Evolutionary conservation across 2,113 vertebrate genomes (phyloP).

Genomic region (Theristicus caerulescens): DNA sequence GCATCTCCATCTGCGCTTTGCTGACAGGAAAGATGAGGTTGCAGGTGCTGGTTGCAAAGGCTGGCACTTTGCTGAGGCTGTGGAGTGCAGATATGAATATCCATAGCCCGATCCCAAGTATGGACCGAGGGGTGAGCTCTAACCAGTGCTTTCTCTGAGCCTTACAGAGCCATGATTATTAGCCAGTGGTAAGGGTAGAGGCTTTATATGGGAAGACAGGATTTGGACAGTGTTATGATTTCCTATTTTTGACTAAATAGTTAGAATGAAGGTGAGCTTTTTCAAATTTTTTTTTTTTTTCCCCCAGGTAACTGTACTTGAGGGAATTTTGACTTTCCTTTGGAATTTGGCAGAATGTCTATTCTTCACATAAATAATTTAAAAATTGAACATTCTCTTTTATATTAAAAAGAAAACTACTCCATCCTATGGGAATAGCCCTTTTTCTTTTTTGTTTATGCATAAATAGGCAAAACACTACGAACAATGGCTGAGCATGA

Average conservation of each 20-base stretch:
- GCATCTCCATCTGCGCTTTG: not conserved
- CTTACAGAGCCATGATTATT: fast-evolving
- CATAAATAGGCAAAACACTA: not conserved
- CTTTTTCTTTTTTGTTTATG: not conserved
- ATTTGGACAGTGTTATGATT: not conserved
- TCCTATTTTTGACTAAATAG: not conserved
- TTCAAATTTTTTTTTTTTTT: not conserved
- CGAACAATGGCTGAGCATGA: not conserved
- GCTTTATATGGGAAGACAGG: not conserved
- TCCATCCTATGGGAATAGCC: not conserved
- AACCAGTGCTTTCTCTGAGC: not conserved
- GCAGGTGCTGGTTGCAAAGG: not conserved
- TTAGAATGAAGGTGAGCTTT: not conserved
- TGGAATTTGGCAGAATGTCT: not conserved
- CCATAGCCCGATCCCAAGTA: fast-evolving
- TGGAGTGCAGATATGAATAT: not conserved
- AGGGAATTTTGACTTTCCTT: not conserved
- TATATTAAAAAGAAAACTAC: not conserved
- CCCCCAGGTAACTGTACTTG: not conserved
- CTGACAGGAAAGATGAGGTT: not conserved
- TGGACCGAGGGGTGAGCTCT: fast-evolving
- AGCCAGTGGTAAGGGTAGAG: not conserved
- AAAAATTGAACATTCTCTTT: not conserved
- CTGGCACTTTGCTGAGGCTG: not conserved
- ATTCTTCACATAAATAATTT: not conserved